These are phyloP conservation scores for Candidula unifasciata DNA, from an alignment of 2,888 invertebrate genomes.

Conservation along the genomic window DNA sequence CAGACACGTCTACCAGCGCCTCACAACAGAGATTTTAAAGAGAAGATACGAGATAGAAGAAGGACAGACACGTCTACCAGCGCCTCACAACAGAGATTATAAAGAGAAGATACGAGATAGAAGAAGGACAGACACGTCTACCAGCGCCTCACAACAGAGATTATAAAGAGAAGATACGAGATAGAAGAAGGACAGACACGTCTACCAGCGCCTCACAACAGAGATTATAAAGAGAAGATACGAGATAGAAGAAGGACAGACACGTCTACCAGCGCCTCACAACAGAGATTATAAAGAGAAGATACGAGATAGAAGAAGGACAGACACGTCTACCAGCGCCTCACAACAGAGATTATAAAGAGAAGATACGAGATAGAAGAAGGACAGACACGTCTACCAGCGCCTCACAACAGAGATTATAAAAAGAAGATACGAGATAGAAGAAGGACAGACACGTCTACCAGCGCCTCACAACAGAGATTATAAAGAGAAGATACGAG, in stretches of 20 bases:
- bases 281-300: background rate
- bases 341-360: too few relatives aligned
- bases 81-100: too few relatives aligned
- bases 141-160: too few relatives aligned
- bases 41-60: too few relatives aligned
- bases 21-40: too few relatives aligned
- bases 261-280: too few relatives aligned
- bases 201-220: too few relatives aligned
- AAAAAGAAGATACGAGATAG: background rate
- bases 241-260: background rate
- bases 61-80: too few relatives aligned
- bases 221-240: background rate
- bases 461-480: background rate
- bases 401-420: background rate
- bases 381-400: background rate
- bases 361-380: background rate
- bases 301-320: background rate
- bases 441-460: background rate
- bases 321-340: background rate
- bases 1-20: too few relatives aligned
- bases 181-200: background rate
- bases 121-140: too few relatives aligned
- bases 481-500: slow-evolving; percentile 1
- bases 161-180: background rate
- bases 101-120: too few relatives aligned